Percentiles rank a stretch among this genome's conserved stretches.
phyloP scores from a whole-genome alignment of 2,113 vertebrate species.

The Ascaphus truei region DNA sequence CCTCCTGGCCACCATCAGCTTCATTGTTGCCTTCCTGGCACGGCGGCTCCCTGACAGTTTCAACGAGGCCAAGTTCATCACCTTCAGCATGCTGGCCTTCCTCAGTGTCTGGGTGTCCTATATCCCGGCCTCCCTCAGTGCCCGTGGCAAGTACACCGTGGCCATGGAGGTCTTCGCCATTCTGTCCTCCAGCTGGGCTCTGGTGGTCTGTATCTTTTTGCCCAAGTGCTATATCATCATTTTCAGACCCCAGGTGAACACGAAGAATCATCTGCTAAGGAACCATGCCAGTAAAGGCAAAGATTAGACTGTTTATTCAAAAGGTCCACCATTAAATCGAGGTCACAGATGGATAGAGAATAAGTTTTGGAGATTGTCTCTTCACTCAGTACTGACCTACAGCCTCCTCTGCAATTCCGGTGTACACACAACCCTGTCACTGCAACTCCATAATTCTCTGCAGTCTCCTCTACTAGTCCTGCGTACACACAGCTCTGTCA shows the following conservation, averaged over 20 bases:
- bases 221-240: constrained; percentile 7
- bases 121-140: constrained; percentile 17
- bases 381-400: no score
- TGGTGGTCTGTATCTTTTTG: constrained; percentile 6
- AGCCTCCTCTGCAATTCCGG: no score
- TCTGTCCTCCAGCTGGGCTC: constrained; percentile 11
- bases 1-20: not conserved
- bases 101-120: constrained; percentile 26
- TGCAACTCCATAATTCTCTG: no score
- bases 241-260: constrained; percentile 11
- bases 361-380: no score
- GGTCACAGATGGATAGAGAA: no score
- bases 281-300: no score
- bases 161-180: constrained; percentile 21
- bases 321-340: no score
- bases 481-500: no score
- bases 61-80: constrained; percentile 37
- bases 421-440: no score
- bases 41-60: constrained; percentile 25
- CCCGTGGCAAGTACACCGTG: not conserved
- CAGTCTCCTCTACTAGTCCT: no score
- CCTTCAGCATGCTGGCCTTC: constrained; percentile 33
- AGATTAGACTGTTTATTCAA: no score
- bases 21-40: constrained; percentile 19
- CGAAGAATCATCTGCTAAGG: not conserved